These are phyloP conservation scores for Synanthedon formicaeformis DNA, from an alignment of 2,888 invertebrate species.

Conservation along the genomic window DNA sequence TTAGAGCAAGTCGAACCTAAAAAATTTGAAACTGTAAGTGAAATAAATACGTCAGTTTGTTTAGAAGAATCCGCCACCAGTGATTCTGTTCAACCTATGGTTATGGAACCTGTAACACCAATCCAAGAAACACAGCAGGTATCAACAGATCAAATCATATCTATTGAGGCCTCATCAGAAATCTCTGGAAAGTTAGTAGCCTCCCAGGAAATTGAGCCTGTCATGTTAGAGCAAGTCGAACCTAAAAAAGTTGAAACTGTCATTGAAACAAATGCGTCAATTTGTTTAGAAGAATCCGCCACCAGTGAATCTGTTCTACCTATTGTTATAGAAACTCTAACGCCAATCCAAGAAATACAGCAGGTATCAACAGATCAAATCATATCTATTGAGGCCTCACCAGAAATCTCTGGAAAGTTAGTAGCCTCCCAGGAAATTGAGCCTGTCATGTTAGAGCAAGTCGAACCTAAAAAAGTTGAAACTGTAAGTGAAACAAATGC, in stretches of 20 bases:
- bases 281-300: neutral
- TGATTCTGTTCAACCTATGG: neutral
- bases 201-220: neutral
- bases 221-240: neutral
- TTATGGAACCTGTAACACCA: neutral
- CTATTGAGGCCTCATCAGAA: neutral
- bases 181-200: neutral
- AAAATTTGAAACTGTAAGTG: neutral
- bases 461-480: neutral
- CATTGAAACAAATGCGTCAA: neutral
- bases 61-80: neutral
- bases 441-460: neutral
- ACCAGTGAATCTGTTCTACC: neutral
- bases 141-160: neutral
- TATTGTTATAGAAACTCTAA: neutral
- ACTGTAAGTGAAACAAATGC: neutral
- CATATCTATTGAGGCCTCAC: neutral
- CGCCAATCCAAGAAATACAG: neutral
- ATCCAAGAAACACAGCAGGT: neutral
- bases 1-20: neutral
- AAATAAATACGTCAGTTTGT: neutral
- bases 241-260: neutral
- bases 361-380: neutral
- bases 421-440: neutral
- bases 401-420: neutral